Conservation (phyloP, 2,888 invertebrate species). For the Lasius fuliginosus region DNA sequence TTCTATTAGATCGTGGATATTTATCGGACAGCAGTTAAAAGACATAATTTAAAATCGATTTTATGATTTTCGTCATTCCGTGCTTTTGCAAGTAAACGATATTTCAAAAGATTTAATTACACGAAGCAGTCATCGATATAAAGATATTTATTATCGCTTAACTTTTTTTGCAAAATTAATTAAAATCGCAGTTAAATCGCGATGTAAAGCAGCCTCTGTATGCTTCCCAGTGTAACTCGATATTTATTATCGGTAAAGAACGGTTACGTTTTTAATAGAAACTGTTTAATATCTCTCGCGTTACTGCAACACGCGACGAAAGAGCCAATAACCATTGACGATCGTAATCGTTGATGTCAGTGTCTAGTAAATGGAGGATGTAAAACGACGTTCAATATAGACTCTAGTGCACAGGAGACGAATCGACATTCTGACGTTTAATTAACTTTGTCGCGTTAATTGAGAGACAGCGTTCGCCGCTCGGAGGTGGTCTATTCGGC, state of each 20-base stretch:
- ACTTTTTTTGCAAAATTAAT: conserved; percentile 33
- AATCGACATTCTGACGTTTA: conserved; percentile 61
- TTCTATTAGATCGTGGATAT: not conserved
- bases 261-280: conserved; percentile 44
- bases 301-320: conserved; percentile 20
- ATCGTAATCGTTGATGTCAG: conserved; percentile 41
- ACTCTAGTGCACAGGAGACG: conserved; percentile 21
- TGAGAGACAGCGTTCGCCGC: conserved; percentile 40
- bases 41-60: not conserved
- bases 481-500: conserved; percentile 19
- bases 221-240: conserved; percentile 1
- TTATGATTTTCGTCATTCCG: not conserved
- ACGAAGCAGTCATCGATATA: not conserved
- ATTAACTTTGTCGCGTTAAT: conserved; percentile 63
- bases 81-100: not conserved
- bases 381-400: conserved; percentile 42
- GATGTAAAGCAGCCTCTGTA: not conserved
- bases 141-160: conserved; percentile 14
- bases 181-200: conserved; percentile 26
- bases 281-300: conserved; percentile 44
- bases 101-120: conserved; percentile 13
- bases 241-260: conserved; percentile 36
- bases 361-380: conserved; percentile 47
- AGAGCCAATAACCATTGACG: conserved; percentile 29
- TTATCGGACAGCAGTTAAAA: not conserved